Percentiles rank a stretch among this genome's conserved stretches.
Conservation (phyloP, 2,113 vertebrate genomes). For the Apaloderma vittatum region DNA sequence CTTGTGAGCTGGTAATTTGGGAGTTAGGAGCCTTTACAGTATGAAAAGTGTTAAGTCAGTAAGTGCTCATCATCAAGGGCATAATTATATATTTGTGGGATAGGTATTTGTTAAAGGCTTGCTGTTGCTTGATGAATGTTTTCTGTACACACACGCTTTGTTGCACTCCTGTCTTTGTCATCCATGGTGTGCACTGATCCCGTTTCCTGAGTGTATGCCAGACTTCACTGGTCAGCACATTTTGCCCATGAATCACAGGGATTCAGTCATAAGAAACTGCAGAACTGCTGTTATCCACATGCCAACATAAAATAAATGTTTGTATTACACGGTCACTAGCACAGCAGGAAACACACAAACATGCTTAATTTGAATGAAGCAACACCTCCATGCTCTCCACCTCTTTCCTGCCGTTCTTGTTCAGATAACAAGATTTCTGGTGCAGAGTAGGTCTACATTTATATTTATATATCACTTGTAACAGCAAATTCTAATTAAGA, state of each 20-base stretch:
- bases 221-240: neutral
- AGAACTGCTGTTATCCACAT: neutral
- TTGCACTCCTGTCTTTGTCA: neutral
- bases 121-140: neutral
- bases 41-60: neutral
- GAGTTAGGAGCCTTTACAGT: neutral
- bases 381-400: neutral
- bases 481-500: neutral
- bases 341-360: neutral
- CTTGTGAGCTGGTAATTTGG: neutral
- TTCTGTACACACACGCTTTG: neutral
- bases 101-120: neutral
- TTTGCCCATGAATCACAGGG: neutral
- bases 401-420: neutral
- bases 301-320: neutral
- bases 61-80: neutral
- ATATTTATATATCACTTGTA: neutral
- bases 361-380: neutral
- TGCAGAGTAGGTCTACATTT: neutral
- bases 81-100: neutral
- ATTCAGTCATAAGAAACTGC: neutral
- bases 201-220: neutral
- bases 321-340: neutral
- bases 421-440: neutral
- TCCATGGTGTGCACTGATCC: neutral